These are phyloP conservation scores for Danaus plexippus DNA, from an alignment of 1,140 invertebrate genomes.

Conservation along the genomic window DNA sequence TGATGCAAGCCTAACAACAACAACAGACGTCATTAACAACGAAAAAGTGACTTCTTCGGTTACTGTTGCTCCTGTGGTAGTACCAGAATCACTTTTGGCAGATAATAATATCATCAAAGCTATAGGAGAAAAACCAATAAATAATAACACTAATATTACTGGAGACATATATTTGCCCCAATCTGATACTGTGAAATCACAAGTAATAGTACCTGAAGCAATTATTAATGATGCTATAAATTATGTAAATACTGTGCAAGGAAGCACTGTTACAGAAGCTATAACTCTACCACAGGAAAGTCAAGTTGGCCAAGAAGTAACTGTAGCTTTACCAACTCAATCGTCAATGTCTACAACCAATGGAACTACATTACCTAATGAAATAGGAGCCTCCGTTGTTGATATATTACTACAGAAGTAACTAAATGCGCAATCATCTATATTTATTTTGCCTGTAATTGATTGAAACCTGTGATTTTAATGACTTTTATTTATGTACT, in stretches of 20 bases:
- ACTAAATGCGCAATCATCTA: background rate
- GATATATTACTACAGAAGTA: conserved; percentile 39
- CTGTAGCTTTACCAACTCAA: conserved; percentile 5
- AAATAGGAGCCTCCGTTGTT: conserved; percentile 39
- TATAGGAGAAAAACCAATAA: no score
- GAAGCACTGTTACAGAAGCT: conserved; percentile 8
- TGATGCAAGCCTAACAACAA: background rate
- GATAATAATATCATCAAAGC: no score
- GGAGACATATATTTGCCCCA: no score
- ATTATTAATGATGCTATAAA: no score
- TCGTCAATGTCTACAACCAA: conserved; percentile 10
- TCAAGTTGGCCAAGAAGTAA: conserved; percentile 3
- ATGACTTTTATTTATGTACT: conserved; percentile 3
- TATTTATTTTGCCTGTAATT: no score
- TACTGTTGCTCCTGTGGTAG: no score
- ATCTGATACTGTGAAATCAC: no score
- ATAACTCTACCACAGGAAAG: background rate
- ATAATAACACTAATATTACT: no score
- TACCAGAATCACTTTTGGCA: no score
- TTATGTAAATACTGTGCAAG: conserved; percentile 4
- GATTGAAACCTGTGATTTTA: background rate
- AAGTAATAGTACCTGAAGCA: no score
- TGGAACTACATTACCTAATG: conserved; percentile 27
- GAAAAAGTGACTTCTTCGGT: no score
- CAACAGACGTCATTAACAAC: conserved; percentile 2